Conservation (phyloP, 2,797 vertebrate genomes). For the Danionella dracula region DNA sequence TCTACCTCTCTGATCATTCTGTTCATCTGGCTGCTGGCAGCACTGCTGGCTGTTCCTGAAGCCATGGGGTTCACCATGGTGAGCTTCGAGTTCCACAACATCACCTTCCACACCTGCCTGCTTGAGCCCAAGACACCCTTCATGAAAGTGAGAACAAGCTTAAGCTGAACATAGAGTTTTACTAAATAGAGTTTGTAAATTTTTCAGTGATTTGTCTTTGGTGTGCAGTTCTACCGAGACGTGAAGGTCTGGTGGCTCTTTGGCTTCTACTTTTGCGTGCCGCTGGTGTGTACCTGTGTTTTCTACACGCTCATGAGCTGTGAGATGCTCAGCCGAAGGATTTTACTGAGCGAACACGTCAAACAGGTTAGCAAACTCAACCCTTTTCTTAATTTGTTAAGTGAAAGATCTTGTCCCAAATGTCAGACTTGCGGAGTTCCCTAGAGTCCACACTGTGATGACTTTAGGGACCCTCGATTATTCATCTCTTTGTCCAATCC, state of each 20-base stretch:
- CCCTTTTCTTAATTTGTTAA: too few species aligned
- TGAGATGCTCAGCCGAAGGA: constrained; percentile 87
- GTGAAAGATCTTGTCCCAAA: too few species aligned
- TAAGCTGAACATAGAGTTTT: too few species aligned
- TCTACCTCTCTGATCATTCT: constrained; percentile 83
- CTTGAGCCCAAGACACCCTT: constrained; percentile 71
- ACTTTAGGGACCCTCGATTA: not conserved
- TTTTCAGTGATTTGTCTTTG: not conserved
- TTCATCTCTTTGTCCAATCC: too few species aligned
- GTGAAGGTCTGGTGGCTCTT: constrained; percentile 95
- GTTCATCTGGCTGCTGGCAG: constrained; percentile 86
- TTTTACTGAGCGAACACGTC: constrained; percentile 86
- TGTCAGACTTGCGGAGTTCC: too few species aligned
- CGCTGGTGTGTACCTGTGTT: constrained; percentile 80
- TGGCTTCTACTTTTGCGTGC: constrained; percentile 90
- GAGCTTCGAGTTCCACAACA: constrained; percentile 70
- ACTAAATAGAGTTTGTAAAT: too few species aligned
- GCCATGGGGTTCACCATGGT: constrained; percentile 83
- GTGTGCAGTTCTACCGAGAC: constrained; percentile 77
- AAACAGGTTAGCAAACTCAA: constrained; percentile 83
- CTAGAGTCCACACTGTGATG: too few species aligned
- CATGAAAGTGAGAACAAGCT: constrained; percentile 63
- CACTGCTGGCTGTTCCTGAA: constrained; percentile 84
- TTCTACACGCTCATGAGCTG: constrained; percentile 92
- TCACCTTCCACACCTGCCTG: constrained; percentile 77